These are phyloP conservation scores for Sebastes kiyomatsui DNA, from an alignment of 2,797 vertebrate genomes.

Conservation along the genomic window DNA sequence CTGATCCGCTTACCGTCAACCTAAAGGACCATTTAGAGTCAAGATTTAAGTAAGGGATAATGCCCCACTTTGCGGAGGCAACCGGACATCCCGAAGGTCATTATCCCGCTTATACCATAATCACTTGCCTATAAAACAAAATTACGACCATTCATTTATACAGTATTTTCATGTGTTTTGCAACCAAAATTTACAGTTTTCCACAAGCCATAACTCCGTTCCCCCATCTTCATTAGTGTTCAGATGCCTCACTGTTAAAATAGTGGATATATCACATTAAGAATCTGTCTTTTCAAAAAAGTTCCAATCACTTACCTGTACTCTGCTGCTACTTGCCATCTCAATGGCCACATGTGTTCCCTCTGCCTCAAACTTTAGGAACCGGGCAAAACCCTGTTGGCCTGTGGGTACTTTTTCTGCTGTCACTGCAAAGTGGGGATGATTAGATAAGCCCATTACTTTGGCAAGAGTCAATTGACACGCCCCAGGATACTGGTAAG, in stretches of 20 bases:
- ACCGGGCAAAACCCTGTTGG: slow-evolving; percentile 40
- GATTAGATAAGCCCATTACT: slow-evolving; percentile 47
- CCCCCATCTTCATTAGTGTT: too few species aligned
- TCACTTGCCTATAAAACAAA: too few species aligned
- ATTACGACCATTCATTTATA: too few species aligned
- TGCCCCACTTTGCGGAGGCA: neutral
- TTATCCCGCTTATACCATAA: too few species aligned
- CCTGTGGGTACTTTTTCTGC: slow-evolving; percentile 65
- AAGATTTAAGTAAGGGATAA: neutral
- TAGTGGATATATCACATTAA: too few species aligned
- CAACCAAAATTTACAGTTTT: too few species aligned
- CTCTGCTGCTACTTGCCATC: slow-evolving; percentile 38
- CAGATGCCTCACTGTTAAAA: neutral
- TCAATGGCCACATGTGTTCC: slow-evolving; percentile 56
- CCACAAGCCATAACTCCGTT: too few species aligned
- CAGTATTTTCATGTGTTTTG: too few species aligned
- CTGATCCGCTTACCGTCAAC: slow-evolving; percentile 66
- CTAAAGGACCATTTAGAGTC: slow-evolving; percentile 28
- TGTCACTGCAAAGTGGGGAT: slow-evolving; percentile 55
- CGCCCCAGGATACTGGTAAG: slow-evolving; percentile 73
- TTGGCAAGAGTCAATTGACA: slow-evolving; percentile 69
- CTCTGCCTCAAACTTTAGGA: slow-evolving; percentile 66
- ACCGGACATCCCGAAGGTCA: too few species aligned
- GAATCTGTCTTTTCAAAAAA: neutral
- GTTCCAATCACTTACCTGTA: slow-evolving; percentile 52